Evolutionary conservation across 2,888 invertebrate genomes (phyloP), one percentile per base, ranked within the genome.

Genomic region (Gortyna flavago): DNA sequence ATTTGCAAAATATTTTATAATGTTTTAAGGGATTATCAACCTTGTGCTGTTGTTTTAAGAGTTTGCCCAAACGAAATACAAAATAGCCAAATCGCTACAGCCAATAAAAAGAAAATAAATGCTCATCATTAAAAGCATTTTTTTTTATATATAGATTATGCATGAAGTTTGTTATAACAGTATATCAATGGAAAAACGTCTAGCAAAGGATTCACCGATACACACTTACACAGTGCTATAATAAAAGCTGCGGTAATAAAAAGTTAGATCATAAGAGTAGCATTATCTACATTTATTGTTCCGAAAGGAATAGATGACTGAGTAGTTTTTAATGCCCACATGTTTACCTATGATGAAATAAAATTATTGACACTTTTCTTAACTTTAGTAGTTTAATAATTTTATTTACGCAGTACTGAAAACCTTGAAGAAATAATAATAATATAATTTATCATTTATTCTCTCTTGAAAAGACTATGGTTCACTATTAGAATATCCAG

Each of bases 241-340:
- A 83, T 74, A 69, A 79, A 70, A 64, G 25, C 61, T 44, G 32
- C 82, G 73, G n/a, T n/a, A n/a, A n/a, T 74, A 73, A 75, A 73
- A 67, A 77, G 64, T 85, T 66, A 57, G 62, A 66, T 64, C 57
- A 75, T 18, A 44, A 41, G 11, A 75, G 54, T 65, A n/a, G n/a
- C n/a, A n/a, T n/a, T n/a, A n/a, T n/a, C n/a, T n/a, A n/a, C n/a
- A n/a, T n/a, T n/a, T n/a, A 59, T 67, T 57, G 48, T 29, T 62
- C 76, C 54, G 25, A 48, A 11, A 44, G 74, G 74, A 48, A 29
- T 72, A 61, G 9, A 11, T 69, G 61, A 3, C 72, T 11, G 38
- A 41, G 7, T 8, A 2, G 9, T 18, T 0, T 4, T 32, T 51
- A 9, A 21, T 44, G 32, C 32, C 41, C 18, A 6, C 66, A 18